phyloP scores from a whole-genome alignment of 35 echinoderm and acorn worm genomes.

The Heliocidaris erythrogramma region DNA sequence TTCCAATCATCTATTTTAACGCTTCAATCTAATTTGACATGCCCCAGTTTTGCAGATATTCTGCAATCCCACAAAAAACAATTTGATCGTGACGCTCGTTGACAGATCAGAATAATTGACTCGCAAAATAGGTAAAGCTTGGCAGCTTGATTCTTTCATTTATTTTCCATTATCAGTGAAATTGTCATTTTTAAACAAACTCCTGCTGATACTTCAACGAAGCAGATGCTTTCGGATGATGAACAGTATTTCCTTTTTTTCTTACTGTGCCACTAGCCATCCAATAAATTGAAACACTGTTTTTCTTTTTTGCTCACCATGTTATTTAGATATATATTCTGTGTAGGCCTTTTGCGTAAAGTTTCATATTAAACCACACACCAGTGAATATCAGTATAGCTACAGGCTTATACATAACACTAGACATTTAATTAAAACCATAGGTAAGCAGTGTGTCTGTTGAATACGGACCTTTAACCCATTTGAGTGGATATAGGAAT shows the following conservation, averaged over 20 bases:
- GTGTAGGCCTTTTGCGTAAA: too few species aligned
- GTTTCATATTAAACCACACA: too few species aligned
- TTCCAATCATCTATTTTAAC: neutral
- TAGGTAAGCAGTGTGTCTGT: neutral
- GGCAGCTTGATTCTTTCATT: neutral
- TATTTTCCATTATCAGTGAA: slow-evolving; percentile 12
- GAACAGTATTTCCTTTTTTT: too few species aligned
- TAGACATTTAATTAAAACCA: too few species aligned
- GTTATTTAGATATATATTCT: too few species aligned
- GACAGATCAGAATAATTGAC: neutral
- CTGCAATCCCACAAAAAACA: neutral
- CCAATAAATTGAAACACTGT: too few species aligned
- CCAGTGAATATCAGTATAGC: too few species aligned
- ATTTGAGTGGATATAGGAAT: neutral
- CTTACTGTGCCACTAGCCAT: too few species aligned
- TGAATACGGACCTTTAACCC: neutral
- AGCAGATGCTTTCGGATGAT: neutral
- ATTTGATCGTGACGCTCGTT: neutral
- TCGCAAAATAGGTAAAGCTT: neutral
- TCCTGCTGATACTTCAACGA: neutral
- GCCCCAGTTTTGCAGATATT: neutral
- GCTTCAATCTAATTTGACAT: neutral
- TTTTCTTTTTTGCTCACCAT: too few species aligned
- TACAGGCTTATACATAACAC: too few species aligned
- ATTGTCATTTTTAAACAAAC: neutral